Percentiles rank a stretch among this genome's conserved stretches.
Evolutionary conservation across 1,140 invertebrate genomes (phyloP).

Genomic region (Telenomus remus): DNA sequence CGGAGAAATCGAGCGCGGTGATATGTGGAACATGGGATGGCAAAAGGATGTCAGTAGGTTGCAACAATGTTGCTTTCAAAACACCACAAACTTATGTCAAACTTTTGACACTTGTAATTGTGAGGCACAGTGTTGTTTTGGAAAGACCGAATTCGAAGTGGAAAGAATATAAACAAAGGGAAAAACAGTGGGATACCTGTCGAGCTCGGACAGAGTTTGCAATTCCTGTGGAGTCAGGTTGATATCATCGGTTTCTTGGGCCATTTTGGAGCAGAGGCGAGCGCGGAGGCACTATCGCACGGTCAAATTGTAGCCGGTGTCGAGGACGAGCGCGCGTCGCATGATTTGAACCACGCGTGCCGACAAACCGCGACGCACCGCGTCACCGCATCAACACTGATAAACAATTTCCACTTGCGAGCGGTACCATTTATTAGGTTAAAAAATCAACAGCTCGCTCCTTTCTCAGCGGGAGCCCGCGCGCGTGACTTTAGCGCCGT

Average conservation of each 20-base stretch:
- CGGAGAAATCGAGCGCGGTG: too few species aligned
- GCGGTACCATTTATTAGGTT: slow-evolving; percentile 59
- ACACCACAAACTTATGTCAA: too few species aligned
- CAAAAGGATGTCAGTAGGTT: slow-evolving; percentile 67
- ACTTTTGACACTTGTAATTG: too few species aligned
- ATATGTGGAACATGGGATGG: slow-evolving; percentile 23
- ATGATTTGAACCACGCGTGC: slow-evolving; percentile 1
- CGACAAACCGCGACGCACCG: slow-evolving; percentile 30
- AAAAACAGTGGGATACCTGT: slow-evolving; percentile 79
- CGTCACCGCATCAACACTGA: slow-evolving; percentile 59
- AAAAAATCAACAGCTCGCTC: slow-evolving; percentile 39
- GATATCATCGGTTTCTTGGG: slow-evolving; percentile 76
- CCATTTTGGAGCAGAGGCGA: slow-evolving; percentile 66
- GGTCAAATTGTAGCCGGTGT: slow-evolving; percentile 1
- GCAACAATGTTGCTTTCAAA: not conserved
- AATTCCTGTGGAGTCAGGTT: slow-evolving; percentile 84
- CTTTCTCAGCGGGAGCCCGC: slow-evolving; percentile 15
- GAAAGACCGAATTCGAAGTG: too few species aligned
- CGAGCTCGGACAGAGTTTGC: slow-evolving; percentile 88
- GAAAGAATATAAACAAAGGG: too few species aligned
- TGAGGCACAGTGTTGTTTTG: too few species aligned
- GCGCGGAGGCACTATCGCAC: not conserved
- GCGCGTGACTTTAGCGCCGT: slow-evolving; percentile 32
- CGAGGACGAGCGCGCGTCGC: slow-evolving; percentile 19
- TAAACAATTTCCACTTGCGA: slow-evolving; percentile 48